Base-by-base conservation (phyloP, 92 coral and sea anemone genomes). In the Isaurus tuberculatus region DNA sequence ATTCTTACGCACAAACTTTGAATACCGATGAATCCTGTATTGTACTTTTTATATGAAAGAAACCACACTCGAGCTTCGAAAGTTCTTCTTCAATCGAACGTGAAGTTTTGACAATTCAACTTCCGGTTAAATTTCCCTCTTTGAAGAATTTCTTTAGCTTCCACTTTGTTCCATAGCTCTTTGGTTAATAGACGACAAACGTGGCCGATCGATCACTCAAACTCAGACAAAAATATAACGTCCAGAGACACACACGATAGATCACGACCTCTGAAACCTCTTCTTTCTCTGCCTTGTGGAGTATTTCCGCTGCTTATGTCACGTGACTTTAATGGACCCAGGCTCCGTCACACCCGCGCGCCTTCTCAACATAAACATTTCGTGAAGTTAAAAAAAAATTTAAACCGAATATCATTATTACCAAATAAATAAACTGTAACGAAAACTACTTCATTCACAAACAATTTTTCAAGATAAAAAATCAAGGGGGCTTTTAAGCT, bases 261-360 rank as follows among this genome's bases (percentile, higher is more conserved):
- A 77, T 77, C 82, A 58, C 82, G 33, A 34, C 63, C 61, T 31
- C 70, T 60, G 23, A 8, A 34, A 20, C 33, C 69, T 58, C 33
- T 70, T 36, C 57, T 26, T 33, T 70, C 75, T 37, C 51, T 55
- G 82, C 82, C 49, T 32, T 77, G 17, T 23, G 51, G 36, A 57
- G 51, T 42, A 74, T 57, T 77, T 57, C 51, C 69, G 51, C 51
- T 60, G 51, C 30, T 31, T 32, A 20, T 17, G 33, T 77, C 82
- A 77, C 82, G 82, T 77, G 82, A 77, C 70, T 34, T 23, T 15
- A 15, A 27, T 25, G 36, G 82, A 26, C 82, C 70, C 82, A 77
- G 82, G 34, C 82, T 34, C 49, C 44, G 81, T 75, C 81, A 73
- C 65, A 73, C 65, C 79, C 65, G 61, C 81, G 53, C 65, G 68